Conservation (phyloP, 2,113 vertebrate genomes). For the Alaudala cheleensis region DNA sequence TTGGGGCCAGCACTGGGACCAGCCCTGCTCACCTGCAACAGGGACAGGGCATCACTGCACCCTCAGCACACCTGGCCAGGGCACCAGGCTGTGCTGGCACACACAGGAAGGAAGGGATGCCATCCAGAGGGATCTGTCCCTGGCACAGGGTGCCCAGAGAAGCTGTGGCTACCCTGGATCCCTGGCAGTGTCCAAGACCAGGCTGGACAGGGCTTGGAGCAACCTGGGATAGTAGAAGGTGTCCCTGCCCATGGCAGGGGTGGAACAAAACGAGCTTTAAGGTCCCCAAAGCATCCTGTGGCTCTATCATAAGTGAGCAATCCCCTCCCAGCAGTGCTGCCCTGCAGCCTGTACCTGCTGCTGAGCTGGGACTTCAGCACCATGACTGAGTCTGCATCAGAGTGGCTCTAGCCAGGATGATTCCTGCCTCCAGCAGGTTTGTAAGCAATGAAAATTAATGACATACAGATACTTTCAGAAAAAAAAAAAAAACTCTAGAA, state of each 20-base stretch:
- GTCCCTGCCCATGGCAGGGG: neutral
- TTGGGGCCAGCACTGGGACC: neutral
- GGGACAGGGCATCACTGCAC: neutral
- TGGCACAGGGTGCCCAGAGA: neutral
- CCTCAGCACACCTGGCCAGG: accelerated
- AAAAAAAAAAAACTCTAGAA: neutral
- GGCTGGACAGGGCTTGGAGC: accelerated
- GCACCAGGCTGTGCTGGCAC: neutral
- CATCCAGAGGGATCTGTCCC: neutral
- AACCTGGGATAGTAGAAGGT: accelerated
- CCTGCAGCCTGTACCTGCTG: neutral
- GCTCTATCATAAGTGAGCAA: neutral
- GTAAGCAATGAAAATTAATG: neutral
- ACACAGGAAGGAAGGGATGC: no score
- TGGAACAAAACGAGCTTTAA: neutral
- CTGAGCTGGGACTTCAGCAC: neutral
- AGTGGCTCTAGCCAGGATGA: neutral
- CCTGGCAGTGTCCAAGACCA: neutral
- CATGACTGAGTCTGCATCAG: neutral
- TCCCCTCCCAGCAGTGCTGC: neutral
- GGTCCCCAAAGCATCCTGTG: neutral
- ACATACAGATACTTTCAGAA: neutral
- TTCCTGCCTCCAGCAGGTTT: neutral
- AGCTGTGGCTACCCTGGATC: neutral
- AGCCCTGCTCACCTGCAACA: neutral